Conservation (phyloP, 2,797 vertebrate genomes). For the Sebastolobus alascanus region DNA sequence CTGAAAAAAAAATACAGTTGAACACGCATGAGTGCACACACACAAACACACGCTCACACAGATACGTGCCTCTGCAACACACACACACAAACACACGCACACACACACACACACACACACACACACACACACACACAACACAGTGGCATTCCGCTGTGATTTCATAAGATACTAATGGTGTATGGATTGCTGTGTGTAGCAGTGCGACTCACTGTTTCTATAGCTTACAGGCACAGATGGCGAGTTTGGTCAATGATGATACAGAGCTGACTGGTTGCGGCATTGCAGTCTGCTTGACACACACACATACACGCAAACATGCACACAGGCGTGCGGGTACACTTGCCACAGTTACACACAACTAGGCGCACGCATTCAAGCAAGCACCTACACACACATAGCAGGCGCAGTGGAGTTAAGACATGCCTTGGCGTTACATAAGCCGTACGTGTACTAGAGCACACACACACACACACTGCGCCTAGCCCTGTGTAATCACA, state of each 20-base stretch:
- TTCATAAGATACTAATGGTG: slow-evolving; percentile 34
- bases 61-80: background rate
- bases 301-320: background rate
- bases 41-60: background rate
- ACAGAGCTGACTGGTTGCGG: slow-evolving; percentile 65
- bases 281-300: slow-evolving; percentile 59
- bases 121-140: slow-evolving; percentile 9
- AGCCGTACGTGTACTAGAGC: slow-evolving; percentile 59
- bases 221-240: slow-evolving; percentile 75
- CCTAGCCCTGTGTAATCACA: slow-evolving; percentile 16
- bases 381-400: slow-evolving; percentile 53
- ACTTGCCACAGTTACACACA: slow-evolving; percentile 50
- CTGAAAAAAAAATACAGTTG: background rate
- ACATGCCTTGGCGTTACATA: slow-evolving; percentile 75
- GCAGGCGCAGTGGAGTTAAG: slow-evolving; percentile 53
- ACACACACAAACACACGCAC: background rate
- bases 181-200: slow-evolving; percentile 49
- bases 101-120: background rate
- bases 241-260: slow-evolving; percentile 70
- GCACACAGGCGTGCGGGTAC: slow-evolving; percentile 15
- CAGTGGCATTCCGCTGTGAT: slow-evolving; percentile 15
- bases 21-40: slow-evolving; percentile 1
- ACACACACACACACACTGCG: slow-evolving; percentile 27
- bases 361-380: slow-evolving; percentile 29
- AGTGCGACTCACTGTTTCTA: slow-evolving; percentile 55